Evolutionary conservation across 2,113 vertebrate species (phyloP), one percentile per base, ranked within the genome.

Genomic region (Hystrix brachyura): DNA sequence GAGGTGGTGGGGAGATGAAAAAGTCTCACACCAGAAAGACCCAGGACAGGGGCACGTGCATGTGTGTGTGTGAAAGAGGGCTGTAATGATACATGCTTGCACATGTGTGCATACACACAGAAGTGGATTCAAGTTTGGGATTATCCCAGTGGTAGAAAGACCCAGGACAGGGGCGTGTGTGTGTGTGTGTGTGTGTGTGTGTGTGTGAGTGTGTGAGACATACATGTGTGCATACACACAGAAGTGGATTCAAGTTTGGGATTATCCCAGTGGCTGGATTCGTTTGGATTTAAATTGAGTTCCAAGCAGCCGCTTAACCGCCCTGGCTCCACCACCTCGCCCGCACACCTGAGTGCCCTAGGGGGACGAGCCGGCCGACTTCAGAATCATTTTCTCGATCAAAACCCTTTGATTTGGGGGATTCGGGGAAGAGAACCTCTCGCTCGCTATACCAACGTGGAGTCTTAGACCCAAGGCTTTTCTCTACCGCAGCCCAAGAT

Each of bases 381-480:
- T 62, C 14, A 43, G 59, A 18, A 78, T 12, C 38, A 46, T 51
- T 43, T 27, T 4, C 0, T 0, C 27, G 69, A 38, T 64, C 32
- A 12, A 74, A 94, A 55, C 1, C 0, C 62, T 80, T 87, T 51
- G 74, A 27, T 55, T 64, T 53, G 62, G 53, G 79, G n/a, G 19
- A 6, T 43, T 60, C 19, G 14, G 7, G 23, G 43, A 90, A 48
- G 34, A 32, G 1, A 67, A 7, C 34, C 53, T 34, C 57, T 38
- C 38, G 38, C 38, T 38, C 38, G 38, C 53, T 85, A 0, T 9
- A 27, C n/a, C 0, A 0, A 13, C 3, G 0, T 2, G 27, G n/a
- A 25, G 2, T 79, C 21, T 46, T 57, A 82, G 46, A 53, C 7
- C 25, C 5, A 2, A 64, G 59, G 32, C 55, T 18, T 76, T 78